These are phyloP conservation scores for Apis dorsata DNA, from an alignment of 1,140 invertebrate genomes.

Conservation along the genomic window DNA sequence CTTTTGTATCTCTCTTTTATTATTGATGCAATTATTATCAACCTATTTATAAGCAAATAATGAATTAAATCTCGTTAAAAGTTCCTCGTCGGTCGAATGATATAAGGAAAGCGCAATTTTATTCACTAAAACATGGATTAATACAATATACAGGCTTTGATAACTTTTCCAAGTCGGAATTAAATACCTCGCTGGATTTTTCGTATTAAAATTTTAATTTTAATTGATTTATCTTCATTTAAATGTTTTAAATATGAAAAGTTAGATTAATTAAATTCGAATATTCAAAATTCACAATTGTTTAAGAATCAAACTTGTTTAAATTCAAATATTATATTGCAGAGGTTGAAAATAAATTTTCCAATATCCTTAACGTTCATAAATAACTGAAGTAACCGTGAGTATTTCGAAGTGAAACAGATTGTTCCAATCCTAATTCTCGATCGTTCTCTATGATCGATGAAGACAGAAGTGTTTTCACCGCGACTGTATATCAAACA, in stretches of 20 bases:
- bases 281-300: not conserved
- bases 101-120: not conserved
- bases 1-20: not conserved
- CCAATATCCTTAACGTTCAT: not conserved
- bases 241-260: not conserved
- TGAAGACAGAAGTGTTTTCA: not conserved
- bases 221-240: fast-evolving
- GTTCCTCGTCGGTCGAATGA: not conserved
- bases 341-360: no score
- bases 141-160: not conserved
- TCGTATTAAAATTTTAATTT: not conserved
- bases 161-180: not conserved
- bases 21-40: not conserved
- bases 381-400: not conserved
- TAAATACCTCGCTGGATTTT: not conserved
- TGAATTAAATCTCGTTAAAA: constrained; percentile 29
- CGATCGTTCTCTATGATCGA: constrained; percentile 20
- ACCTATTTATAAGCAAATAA: not conserved
- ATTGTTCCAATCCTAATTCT: not conserved
- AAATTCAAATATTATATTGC: no score
- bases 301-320: no score
- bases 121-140: constrained; percentile 4
- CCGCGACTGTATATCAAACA: not conserved
- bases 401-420: not conserved
- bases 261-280: not conserved